Evolutionary conservation across 2,888 invertebrate species (phyloP).

Genomic region (Itoplectis maculator): DNA sequence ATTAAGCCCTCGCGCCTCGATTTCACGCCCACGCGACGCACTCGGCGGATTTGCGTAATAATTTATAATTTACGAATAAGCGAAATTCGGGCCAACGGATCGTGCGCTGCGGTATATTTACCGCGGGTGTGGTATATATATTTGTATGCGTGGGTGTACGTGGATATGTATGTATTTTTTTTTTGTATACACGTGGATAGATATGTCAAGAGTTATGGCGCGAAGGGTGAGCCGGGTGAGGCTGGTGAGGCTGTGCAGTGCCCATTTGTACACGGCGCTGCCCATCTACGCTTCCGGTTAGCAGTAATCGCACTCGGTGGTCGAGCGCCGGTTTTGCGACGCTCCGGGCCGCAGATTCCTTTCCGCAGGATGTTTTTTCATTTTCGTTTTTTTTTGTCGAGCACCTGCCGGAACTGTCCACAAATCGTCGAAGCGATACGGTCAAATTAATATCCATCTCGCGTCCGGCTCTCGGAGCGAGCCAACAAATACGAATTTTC

Average conservation of each 20-base stretch:
- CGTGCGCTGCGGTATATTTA: conserved; percentile 12
- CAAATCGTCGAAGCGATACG: conserved; percentile 59
- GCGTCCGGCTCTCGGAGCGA: conserved; percentile 15
- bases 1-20: conserved; percentile 62
- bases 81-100: conserved; percentile 47
- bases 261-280: conserved; percentile 17
- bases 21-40: conserved; percentile 46
- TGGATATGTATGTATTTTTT: not conserved
- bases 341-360: not conserved
- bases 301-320: conserved; percentile 11
- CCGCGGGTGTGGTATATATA: not conserved
- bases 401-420: conserved; percentile 44
- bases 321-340: not conserved
- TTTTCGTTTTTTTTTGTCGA: conserved; percentile 14
- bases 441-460: conserved; percentile 58
- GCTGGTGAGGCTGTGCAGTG: not conserved
- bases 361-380: conserved; percentile 54
- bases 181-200: not conserved
- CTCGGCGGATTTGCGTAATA: conserved; percentile 73
- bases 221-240: too few species aligned
- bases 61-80: conserved; percentile 74
- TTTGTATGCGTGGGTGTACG: not conserved
- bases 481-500: not conserved
- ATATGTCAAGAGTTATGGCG: conserved; percentile 5
- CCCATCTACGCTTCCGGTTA: conserved; percentile 19